phyloP scores from a whole-genome alignment of 37 sponge, comb jelly and placozoan species.

The Halisarca cf. caerulea region DNA sequence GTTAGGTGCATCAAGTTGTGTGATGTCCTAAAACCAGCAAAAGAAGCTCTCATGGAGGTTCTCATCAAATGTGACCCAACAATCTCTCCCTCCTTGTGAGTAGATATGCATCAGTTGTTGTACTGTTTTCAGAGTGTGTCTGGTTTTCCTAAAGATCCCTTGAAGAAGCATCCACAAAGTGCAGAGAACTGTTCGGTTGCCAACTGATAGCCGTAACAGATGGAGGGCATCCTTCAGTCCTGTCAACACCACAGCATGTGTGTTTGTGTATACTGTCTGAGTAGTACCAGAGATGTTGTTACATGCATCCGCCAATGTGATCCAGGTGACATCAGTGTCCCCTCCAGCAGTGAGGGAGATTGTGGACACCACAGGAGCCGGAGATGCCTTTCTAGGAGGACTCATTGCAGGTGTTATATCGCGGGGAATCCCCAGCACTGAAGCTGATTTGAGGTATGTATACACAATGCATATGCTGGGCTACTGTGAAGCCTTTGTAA shows the following conservation, averaged over 20 bases:
- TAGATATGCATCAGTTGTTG: background rate
- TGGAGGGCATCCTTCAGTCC: constrained; percentile 50
- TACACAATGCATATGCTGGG: too few relatives aligned
- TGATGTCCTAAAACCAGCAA: constrained; percentile 80
- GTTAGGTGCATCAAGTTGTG: constrained; percentile 48
- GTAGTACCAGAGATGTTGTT: background rate
- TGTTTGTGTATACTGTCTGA: background rate
- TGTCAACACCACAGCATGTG: constrained; percentile 58
- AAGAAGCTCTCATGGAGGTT: constrained; percentile 67
- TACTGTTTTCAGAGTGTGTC: too few relatives aligned
- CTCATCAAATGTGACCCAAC: constrained; percentile 14
- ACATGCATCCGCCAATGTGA: background rate
- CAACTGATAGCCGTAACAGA: constrained; percentile 81
- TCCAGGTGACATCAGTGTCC: constrained; percentile 67
- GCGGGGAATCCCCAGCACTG: constrained; percentile 52
- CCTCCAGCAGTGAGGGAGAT: constrained; percentile 43
- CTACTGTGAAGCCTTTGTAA: too few relatives aligned
- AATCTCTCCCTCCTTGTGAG: background rate
- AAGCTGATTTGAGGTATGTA: constrained; percentile 48
- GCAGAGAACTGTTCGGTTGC: constrained; percentile 60
- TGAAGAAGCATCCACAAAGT: background rate
- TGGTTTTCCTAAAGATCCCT: background rate
- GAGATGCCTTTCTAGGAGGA: constrained; percentile 93
- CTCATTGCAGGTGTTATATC: constrained; percentile 52
- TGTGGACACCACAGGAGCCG: constrained; percentile 92